Evolutionary conservation across 2,888 invertebrate species (phyloP).

Genomic region (Lamellibrachia columna): DNA sequence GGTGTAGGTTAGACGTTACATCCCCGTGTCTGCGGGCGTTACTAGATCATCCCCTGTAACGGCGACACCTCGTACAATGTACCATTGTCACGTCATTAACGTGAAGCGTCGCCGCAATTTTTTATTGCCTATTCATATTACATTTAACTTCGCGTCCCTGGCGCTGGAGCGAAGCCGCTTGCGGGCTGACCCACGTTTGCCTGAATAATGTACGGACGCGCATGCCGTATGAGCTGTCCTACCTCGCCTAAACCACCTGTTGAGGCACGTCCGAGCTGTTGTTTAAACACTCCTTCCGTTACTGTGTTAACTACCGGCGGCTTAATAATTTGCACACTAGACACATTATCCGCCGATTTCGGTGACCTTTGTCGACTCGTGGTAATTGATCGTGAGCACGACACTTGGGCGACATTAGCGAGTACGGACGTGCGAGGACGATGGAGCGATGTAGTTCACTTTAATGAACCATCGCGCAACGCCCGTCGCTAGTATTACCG

Average conservation of each 20-base stretch:
- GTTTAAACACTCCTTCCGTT: neutral
- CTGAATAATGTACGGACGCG: neutral
- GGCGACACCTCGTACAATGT: neutral
- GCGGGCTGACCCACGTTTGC: neutral
- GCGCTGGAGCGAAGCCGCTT: neutral
- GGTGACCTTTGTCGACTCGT: neutral
- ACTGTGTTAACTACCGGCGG: neutral
- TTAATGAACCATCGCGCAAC: neutral
- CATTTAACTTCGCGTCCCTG: neutral
- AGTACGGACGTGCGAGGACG: neutral
- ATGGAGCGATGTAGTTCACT: neutral
- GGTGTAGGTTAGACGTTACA: neutral
- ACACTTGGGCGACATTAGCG: neutral
- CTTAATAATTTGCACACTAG: neutral
- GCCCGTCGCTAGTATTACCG: neutral
- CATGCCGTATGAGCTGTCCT: neutral
- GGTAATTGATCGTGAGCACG: neutral
- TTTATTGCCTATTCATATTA: neutral
- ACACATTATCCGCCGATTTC: neutral
- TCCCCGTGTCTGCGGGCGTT: neutral
- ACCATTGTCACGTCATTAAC: neutral
- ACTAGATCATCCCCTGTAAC: neutral
- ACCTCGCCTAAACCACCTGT: neutral
- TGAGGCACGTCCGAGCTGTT: neutral
- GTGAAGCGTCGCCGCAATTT: neutral